Conservation (phyloP, 2,888 invertebrate species). For the Heliconius ismenius region DNA sequence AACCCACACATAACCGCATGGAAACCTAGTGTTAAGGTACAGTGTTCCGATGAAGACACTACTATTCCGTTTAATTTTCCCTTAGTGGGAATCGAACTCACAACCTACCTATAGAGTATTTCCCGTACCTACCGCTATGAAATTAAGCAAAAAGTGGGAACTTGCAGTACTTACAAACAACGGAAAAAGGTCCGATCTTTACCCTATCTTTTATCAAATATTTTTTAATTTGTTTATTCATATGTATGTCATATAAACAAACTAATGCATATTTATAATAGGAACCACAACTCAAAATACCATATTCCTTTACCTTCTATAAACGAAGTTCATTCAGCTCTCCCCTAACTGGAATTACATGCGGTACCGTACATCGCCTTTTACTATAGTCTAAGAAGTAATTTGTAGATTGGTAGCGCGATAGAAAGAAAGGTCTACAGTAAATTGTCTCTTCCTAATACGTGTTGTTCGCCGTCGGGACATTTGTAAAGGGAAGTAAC, state of each 20-base stretch:
- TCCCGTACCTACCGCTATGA: no score
- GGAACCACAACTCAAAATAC: neutral
- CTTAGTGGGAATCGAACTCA: no score
- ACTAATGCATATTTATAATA: conserved; percentile 2
- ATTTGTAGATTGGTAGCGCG: conserved; percentile 50
- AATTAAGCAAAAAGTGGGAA: no score
- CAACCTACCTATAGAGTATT: no score
- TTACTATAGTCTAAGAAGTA: conserved; percentile 39
- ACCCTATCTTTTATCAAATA: no score
- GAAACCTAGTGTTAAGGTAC: no score
- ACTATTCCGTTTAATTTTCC: no score
- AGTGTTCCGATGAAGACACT: no score
- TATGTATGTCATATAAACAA: neutral
- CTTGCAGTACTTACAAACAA: no score
- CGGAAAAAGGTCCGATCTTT: no score
- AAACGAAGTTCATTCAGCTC: conserved; percentile 14
- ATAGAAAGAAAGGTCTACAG: conserved; percentile 48
- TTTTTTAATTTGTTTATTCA: neutral
- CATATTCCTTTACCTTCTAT: neutral
- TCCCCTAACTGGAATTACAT: conserved; percentile 20
- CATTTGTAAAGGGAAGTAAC: conserved; percentile 53
- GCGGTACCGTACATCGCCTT: conserved; percentile 4
- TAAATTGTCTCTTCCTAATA: conserved; percentile 52
- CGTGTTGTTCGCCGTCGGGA: conserved; percentile 47
- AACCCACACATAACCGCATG: no score